Percentiles rank a stretch among this genome's conserved stretches.
These are phyloP conservation scores for Merluccius polli DNA, from an alignment of 2,797 vertebrate species.

Conservation along the genomic window DNA sequence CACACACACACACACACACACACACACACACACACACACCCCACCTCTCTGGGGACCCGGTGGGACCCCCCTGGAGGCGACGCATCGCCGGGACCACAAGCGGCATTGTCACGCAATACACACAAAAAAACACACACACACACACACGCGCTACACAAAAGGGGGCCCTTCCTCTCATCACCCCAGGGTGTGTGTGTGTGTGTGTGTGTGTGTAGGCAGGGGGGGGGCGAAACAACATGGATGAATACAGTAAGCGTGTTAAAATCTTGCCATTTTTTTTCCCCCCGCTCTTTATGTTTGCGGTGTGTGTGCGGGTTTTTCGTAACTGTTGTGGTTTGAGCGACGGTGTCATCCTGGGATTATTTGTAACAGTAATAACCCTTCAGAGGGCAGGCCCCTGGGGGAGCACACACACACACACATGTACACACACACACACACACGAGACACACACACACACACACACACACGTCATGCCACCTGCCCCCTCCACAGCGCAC, in stretches of 20 bases:
- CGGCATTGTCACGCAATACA: background rate
- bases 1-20: background rate
- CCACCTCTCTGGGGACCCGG: background rate
- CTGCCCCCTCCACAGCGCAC: background rate
- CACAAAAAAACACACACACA: too few relatives aligned
- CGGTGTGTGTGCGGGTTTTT: background rate
- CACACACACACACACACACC: too few relatives aligned
- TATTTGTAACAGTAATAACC: slow-evolving; percentile 64
- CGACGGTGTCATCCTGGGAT: slow-evolving; percentile 50
- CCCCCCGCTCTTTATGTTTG: slow-evolving; percentile 23
- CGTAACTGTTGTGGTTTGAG: slow-evolving; percentile 47
- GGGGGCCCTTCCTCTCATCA: background rate
- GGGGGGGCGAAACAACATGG: slow-evolving; percentile 4
- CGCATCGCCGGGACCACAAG: background rate
- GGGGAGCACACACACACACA: slow-evolving; percentile 22
- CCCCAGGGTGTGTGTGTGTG: background rate
- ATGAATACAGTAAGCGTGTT: slow-evolving; percentile 29
- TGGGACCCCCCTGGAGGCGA: background rate
- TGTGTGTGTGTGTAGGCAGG: too few relatives aligned
- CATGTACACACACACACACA: slow-evolving; percentile 1
- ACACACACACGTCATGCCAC: background rate
- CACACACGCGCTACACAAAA: background rate
- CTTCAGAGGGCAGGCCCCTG: slow-evolving; percentile 40
- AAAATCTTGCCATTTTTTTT: background rate
- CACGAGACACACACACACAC: background rate